Conservation (phyloP, 1,140 invertebrate genomes). For the Caenorhabditis briggsae region DNA sequence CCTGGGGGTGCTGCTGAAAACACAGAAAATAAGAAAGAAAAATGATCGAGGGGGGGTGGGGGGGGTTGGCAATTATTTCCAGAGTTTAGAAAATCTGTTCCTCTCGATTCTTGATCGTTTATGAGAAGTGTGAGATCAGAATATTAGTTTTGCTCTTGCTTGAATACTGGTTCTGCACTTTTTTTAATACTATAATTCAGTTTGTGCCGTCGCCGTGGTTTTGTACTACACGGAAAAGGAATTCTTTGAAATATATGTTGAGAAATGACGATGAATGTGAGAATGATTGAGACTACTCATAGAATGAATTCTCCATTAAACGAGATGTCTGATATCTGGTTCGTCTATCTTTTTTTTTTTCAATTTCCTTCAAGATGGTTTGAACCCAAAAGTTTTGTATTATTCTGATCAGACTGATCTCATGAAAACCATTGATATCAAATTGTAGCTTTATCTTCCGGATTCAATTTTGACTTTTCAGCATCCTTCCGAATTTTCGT, state of each 20-base stretch:
- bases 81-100: neutral
- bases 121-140: neutral
- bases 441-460: neutral
- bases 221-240: neutral
- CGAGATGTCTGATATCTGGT: conserved; percentile 16
- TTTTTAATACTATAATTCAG: conserved; percentile 30
- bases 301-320: neutral
- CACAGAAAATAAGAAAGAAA: neutral
- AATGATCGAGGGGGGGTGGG: neutral
- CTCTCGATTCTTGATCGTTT: neutral
- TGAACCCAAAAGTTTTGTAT: too few species aligned
- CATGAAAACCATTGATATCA: neutral
- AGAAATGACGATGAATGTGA: conserved; percentile 44
- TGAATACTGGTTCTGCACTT: neutral
- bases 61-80: conserved; percentile 25
- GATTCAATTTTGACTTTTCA: neutral
- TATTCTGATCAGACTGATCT: neutral
- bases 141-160: neutral
- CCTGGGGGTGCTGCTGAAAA: conserved; percentile 9
- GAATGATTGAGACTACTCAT: conserved; percentile 42
- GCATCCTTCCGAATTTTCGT: neutral
- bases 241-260: neutral
- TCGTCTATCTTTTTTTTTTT: neutral
- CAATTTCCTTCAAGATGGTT: neutral
- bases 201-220: neutral